Evolutionary conservation across 2,888 invertebrate species (phyloP), one percentile per base, ranked within the genome.

Genomic region (Lasioglossum oenotherae): DNA sequence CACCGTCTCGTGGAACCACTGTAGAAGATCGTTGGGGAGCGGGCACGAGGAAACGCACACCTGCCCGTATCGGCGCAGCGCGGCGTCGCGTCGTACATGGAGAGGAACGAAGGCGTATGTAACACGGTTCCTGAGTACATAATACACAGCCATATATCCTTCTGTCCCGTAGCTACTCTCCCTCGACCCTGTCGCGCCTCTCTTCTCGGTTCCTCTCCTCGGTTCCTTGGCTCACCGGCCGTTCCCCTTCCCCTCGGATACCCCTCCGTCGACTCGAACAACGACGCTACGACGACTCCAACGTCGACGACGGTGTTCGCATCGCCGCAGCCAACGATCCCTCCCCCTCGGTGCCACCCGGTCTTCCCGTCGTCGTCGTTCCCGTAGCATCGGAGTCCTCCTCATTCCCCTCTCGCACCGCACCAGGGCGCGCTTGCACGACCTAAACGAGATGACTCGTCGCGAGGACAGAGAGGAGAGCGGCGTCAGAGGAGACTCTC

Each of bases 401-500:
- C 86, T 73, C 83, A 23, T 78, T 73, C 82, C 74, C 73, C 27
- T 64, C 69, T 53, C 71, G 44, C 74, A 6, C 49, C 49, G 60
- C 31, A 3, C 23, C 49, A 2, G 80, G 53, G 84, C 27, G 84
- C 27, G 27, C 89, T 82, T 82, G 86, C 85, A 82, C 87, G 89
- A 91, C 87, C 91, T 91, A 89, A 90, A 90, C 91, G 91, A 90
- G 91, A 91, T 91, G 91, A 90, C 89, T 90, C 88, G 89, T 81
- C 86, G 88, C 85, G 88, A 83, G 87, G 85, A 89, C 87, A 81
- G 84, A 80, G 90, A 81, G 87, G 77, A 84, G 80, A 84, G 81
- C 81, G 81, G 86, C 86, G 76, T 78, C 77, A 78, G 77, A 67
- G 67, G 35, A 35, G 35, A 35, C 10, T 19, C 16, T 31, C 27